Percentiles rank a stretch among this genome's conserved stretches.
Conservation (phyloP, 2,888 invertebrate species). For the Seira sanloemensis region DNA sequence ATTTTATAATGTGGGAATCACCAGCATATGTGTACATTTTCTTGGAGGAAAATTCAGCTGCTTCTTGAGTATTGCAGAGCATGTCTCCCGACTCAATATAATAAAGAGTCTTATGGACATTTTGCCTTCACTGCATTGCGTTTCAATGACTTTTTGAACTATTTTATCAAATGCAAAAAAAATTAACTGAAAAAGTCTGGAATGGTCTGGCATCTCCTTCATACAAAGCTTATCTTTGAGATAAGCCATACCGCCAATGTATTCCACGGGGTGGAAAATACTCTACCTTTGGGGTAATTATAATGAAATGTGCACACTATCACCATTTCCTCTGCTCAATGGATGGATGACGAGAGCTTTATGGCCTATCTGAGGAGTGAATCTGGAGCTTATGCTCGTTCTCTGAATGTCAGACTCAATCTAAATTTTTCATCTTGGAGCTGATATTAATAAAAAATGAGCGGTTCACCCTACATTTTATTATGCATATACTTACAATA, state of each 20-base stretch:
- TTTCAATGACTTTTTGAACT: conserved; percentile 21
- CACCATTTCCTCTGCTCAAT: neutral
- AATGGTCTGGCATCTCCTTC: too few species aligned
- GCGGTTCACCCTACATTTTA: neutral
- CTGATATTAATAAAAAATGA: conserved; percentile 5
- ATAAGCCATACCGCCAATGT: too few species aligned
- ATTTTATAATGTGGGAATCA: neutral
- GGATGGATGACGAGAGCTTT: neutral
- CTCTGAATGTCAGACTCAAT: too few species aligned
- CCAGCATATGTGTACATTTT: neutral
- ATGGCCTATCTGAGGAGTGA: neutral
- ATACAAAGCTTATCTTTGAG: too few species aligned
- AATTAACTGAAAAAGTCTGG: neutral
- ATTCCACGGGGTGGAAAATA: too few species aligned
- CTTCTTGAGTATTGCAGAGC: neutral
- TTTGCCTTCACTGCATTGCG: neutral
- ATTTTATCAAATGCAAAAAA: conserved; percentile 5
- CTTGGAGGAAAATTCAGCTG: neutral
- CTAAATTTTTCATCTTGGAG: neutral
- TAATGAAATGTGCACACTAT: neutral
- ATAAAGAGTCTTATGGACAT: neutral
- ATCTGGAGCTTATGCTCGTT: too few species aligned
- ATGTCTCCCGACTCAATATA: neutral
- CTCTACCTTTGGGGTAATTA: neutral
- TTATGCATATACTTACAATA: neutral